Base-by-base conservation (phyloP, 2,888 invertebrate species). In the Lottia scabra region DNA sequence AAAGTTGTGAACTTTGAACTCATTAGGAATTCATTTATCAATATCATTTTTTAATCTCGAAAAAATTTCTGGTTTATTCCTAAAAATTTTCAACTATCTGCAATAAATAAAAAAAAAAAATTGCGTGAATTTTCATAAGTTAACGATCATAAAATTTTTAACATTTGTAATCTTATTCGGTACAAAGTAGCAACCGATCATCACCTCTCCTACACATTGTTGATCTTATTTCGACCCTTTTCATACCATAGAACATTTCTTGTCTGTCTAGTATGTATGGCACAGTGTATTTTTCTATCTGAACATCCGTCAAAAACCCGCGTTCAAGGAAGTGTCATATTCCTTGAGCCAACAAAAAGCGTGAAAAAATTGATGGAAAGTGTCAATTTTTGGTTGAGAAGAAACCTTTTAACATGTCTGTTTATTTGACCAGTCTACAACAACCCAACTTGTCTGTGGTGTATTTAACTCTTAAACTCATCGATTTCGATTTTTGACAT, bases 301-400 rank as follows among this genome's bases (percentile, higher is more conserved):
- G 56, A 56, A 56, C 56, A 56, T 56, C 56, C 56, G 56, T 56
- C 56, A 56, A 56, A 56, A 56, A 56, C 56, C 56, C 56, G 56
- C 56, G 56, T 56, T 23, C 56, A 56, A 56, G 56, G 56, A 56
- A 56, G 56, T 56, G 56, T 56, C 56, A 56, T 56, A 56, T 56
- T 56, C 56, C 56, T 56, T 56, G 23, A 56, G 56, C 56, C 23
- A 56, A 56, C 56, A 56, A 23, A 23, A 56, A 23, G 56, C 56
- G 56, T 56, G 56, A 56, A 56, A 56, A 56, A 56, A 56, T 56
- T 56, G 56, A 56, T 56, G 56, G 23, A 56, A 56, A 56, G 56
- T 56, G 56, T 56, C 56, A 56, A 56, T 56, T 56, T 56, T 10
- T 23, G 19, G 19, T 19, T 23, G 56, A 56, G 23, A 23, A 56